Conservation (phyloP, 2,113 vertebrate species). For the Macrotis lagotis region DNA sequence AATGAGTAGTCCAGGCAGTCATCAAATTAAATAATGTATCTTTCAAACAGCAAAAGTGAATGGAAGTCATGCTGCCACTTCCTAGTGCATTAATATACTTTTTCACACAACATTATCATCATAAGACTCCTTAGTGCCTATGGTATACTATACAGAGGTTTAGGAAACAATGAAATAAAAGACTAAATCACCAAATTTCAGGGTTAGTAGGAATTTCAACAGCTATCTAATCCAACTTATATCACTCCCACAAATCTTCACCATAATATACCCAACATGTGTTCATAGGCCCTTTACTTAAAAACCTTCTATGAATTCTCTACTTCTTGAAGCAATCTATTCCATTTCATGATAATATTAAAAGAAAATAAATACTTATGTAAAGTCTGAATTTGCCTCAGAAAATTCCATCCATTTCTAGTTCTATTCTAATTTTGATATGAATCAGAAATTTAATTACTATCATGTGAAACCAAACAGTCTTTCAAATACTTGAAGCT, state of each 20-base stretch:
- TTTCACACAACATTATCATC: background rate
- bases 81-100: background rate
- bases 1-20: background rate
- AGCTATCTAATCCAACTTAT: too few relatives aligned
- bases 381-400: background rate
- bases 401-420: background rate
- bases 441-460: background rate
- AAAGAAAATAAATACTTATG: too few relatives aligned
- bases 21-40: background rate
- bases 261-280: too few relatives aligned
- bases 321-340: too few relatives aligned
- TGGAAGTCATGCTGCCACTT: too few relatives aligned
- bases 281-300: too few relatives aligned
- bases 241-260: too few relatives aligned
- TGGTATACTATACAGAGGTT: background rate
- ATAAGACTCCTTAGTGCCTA: background rate
- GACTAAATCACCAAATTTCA: too few relatives aligned
- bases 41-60: background rate
- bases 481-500: background rate
- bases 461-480: background rate
- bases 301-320: too few relatives aligned
- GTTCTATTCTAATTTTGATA: background rate
- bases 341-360: too few relatives aligned
- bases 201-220: too few relatives aligned
- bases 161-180: too few relatives aligned